These are phyloP conservation scores for Ganaspis sp. DNA, from an alignment of 1,140 invertebrate species.

Conservation along the genomic window DNA sequence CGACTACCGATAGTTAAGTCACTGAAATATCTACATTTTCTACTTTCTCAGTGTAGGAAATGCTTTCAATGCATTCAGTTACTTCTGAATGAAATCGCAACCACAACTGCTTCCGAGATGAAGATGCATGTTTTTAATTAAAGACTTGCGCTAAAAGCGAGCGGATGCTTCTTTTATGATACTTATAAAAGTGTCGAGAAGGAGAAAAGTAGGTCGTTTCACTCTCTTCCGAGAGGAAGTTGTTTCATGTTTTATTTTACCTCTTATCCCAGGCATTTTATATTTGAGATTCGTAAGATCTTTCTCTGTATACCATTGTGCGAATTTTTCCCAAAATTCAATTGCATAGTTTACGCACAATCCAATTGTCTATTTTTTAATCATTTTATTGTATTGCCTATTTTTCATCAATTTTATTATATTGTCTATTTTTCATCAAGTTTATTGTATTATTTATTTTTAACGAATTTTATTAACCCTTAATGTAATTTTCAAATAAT, in stretches of 20 bases:
- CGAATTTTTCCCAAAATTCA: no score
- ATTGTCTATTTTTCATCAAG: no score
- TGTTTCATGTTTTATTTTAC: neutral
- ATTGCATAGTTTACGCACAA: no score
- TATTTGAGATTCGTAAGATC: neutral
- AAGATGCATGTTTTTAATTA: conserved; percentile 25
- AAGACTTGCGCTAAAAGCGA: conserved; percentile 23
- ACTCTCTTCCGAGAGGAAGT: conserved; percentile 1
- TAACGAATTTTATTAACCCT: no score
- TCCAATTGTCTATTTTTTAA: no score
- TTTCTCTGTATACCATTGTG: no score
- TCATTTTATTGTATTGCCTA: no score
- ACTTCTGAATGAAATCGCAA: conserved; percentile 17
- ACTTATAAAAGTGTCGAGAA: neutral
- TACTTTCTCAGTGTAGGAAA: neutral
- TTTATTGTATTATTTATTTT: no score
- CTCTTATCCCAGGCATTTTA: neutral
- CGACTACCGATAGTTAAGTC: conserved; percentile 23
- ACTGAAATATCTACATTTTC: conserved; percentile 13
- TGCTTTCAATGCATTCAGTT: neutral
- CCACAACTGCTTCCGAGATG: conserved; percentile 22
- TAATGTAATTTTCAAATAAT: no score
- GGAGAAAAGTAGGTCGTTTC: conserved; percentile 2
- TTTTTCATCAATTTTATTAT: no score
- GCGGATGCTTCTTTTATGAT: conserved; percentile 18